Evolutionary conservation across 2,888 invertebrate genomes (phyloP).

Genomic region (Rotaria magnacalcarata): DNA sequence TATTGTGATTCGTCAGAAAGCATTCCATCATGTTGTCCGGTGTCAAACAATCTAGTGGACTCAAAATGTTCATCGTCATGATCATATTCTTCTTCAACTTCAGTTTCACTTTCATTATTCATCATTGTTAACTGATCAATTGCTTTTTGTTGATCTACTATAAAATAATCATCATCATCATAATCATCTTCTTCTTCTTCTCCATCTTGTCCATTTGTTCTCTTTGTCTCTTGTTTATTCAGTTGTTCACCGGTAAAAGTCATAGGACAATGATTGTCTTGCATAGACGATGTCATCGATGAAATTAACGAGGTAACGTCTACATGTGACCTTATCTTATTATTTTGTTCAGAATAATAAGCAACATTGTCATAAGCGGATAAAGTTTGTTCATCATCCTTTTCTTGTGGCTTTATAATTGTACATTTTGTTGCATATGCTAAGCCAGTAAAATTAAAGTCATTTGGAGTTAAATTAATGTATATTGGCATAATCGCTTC

Average conservation of each 20-base stretch:
- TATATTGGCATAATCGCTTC: background rate
- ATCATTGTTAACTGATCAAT: background rate
- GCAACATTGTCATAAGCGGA: conserved; percentile 2
- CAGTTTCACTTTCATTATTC: background rate
- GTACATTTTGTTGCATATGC: background rate
- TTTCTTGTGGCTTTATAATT: background rate
- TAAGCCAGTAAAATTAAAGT: background rate
- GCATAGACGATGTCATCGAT: conserved; percentile 24
- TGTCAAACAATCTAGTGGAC: background rate
- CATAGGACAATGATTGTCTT: background rate
- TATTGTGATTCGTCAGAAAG: background rate
- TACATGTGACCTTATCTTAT: conserved; percentile 15
- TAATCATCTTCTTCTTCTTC: background rate
- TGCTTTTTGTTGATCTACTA: background rate
- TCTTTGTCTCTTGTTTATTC: background rate
- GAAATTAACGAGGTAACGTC: background rate
- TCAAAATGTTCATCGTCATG: background rate
- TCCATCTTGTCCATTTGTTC: background rate
- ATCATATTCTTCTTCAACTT: background rate
- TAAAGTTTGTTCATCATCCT: background rate
- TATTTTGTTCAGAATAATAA: background rate
- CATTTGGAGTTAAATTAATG: background rate
- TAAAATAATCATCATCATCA: conserved; percentile 6
- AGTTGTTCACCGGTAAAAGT: background rate
- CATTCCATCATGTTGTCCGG: background rate